These are phyloP conservation scores for Drosophila watanabei DNA, from an alignment of 1,140 invertebrate genomes.

Conservation along the genomic window DNA sequence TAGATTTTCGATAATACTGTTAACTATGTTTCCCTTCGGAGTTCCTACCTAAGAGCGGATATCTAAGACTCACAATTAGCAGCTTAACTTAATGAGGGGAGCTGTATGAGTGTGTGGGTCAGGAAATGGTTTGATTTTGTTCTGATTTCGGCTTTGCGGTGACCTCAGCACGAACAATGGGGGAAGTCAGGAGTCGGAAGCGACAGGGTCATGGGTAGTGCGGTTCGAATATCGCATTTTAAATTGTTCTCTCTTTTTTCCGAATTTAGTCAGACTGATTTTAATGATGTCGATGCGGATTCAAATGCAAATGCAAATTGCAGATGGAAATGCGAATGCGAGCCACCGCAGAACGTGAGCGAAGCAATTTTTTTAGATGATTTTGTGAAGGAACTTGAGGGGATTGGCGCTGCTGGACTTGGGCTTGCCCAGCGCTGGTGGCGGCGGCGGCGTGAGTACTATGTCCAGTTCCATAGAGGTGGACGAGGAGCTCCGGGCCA, in stretches of 20 bases:
- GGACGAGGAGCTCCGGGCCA: slow-evolving; percentile 35
- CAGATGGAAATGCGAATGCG: neutral
- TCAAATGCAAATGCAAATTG: slow-evolving; percentile 5
- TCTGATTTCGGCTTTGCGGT: slow-evolving; percentile 37
- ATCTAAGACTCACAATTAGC: slow-evolving; percentile 29
- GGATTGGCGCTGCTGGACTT: slow-evolving; percentile 41
- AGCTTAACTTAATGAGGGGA: slow-evolving; percentile 35
- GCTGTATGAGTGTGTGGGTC: neutral
- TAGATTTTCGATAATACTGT: slow-evolving; percentile 14
- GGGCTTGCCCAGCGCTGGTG: slow-evolving; percentile 44
- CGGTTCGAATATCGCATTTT: slow-evolving; percentile 15
- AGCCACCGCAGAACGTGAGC: slow-evolving; percentile 26
- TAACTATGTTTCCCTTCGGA: slow-evolving; percentile 8
- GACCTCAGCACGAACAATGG: slow-evolving; percentile 42
- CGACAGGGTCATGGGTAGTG: neutral
- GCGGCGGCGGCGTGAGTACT: slow-evolving; percentile 60
- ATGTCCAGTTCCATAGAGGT: slow-evolving; percentile 62
- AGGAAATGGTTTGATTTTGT: slow-evolving; percentile 28
- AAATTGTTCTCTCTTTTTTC: neutral
- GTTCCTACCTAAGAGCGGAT: slow-evolving; percentile 13
- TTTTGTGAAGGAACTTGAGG: slow-evolving; percentile 69
- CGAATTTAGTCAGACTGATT: slow-evolving; percentile 26
- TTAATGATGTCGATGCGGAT: slow-evolving; percentile 33
- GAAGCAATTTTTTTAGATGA: slow-evolving; percentile 49
- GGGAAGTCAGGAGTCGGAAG: neutral